A percentile compares a stretch with the other conserved stretches of the same genome.
These are phyloP conservation scores for Monoplex corrugatus DNA, from an alignment of 2,888 invertebrate genomes.

Conservation along the genomic window DNA sequence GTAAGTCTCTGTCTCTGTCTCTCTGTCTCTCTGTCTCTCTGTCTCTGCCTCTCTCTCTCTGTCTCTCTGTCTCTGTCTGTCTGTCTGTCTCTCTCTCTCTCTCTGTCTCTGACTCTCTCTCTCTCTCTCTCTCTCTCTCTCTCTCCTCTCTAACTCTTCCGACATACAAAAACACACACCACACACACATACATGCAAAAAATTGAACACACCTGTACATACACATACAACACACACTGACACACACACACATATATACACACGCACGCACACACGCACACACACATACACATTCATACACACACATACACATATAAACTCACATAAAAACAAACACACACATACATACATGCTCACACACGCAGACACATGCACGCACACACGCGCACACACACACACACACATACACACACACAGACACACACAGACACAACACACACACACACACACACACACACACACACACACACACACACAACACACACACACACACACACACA, in stretches of 20 bases:
- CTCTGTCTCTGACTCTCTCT: not conserved
- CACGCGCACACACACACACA: not conserved
- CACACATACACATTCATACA: not conserved
- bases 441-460: too few relatives aligned
- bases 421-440: not conserved
- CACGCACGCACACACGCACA: not conserved
- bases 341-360: too few relatives aligned
- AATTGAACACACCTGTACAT: not conserved
- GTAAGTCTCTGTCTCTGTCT: not conserved
- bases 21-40: not conserved
- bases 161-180: not conserved
- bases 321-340: too few relatives aligned
- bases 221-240: not conserved
- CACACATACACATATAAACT: too few relatives aligned
- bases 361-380: not conserved
- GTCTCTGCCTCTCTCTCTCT: not conserved
- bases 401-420: not conserved
- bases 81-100: not conserved
- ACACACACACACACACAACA: conserved; percentile 1
- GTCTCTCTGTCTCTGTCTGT: not conserved
- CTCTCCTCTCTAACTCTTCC: not conserved
- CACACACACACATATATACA: not conserved
- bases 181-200: not conserved
- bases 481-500: not conserved
- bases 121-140: not conserved